These are phyloP conservation scores for Xiphias gladius DNA, from an alignment of 2,113 vertebrate species.

Conservation along the genomic window DNA sequence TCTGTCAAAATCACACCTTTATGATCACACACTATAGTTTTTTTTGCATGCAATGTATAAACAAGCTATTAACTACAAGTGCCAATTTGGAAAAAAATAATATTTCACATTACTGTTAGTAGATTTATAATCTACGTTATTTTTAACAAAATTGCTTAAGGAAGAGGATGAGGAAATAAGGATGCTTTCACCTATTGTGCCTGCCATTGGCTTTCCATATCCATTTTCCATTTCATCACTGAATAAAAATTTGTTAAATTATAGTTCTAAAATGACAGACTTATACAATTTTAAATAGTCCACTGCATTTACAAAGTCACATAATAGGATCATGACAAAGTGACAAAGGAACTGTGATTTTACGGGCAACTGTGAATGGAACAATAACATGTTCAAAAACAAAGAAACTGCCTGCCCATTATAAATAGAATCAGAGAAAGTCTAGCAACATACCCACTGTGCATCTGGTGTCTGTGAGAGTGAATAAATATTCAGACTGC, in stretches of 20 bases:
- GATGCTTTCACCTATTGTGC: constrained; percentile 52
- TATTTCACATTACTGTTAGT: not conserved
- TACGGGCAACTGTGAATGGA: constrained; percentile 55
- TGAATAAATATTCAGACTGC: constrained; percentile 83
- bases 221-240: constrained; percentile 41
- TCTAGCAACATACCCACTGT: constrained; percentile 80
- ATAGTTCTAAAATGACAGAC: constrained; percentile 44
- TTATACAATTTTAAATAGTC: constrained; percentile 42
- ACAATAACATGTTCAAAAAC: constrained; percentile 67
- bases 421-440: constrained; percentile 82
- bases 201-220: constrained; percentile 45
- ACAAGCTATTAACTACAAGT: not conserved
- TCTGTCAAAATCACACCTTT: constrained; percentile 6
- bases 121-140: constrained; percentile 17
- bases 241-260: constrained; percentile 50
- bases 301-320: constrained; percentile 47
- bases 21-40: not conserved
- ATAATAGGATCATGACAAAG: constrained; percentile 55
- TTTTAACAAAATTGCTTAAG: constrained; percentile 14
- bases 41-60: not conserved
- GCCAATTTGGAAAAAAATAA: not conserved
- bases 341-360: constrained; percentile 66
- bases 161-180: constrained; percentile 4
- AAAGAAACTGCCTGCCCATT: constrained; percentile 75
- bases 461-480: constrained; percentile 82